These are phyloP conservation scores for Macrobrachium rosenbergii DNA, from an alignment of 1,140 invertebrate genomes.

Conservation along the genomic window DNA sequence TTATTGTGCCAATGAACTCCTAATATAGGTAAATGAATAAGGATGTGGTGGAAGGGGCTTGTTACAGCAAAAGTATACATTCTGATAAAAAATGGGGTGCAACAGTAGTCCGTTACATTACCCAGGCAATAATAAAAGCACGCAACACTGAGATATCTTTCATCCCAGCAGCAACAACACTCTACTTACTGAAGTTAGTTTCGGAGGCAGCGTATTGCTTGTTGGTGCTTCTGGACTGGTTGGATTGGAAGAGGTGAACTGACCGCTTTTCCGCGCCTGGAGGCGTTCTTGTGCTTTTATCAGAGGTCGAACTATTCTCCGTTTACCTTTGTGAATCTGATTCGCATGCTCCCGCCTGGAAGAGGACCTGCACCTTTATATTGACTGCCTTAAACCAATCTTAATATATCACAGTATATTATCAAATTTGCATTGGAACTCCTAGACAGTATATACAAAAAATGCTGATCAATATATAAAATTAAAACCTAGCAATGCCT, in stretches of 20 bases:
- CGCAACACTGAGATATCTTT: too few relatives aligned
- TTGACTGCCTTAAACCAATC: too few relatives aligned
- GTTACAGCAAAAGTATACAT: too few relatives aligned
- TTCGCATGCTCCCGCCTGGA: constrained; percentile 71
- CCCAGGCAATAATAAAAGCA: neutral
- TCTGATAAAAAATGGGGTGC: too few relatives aligned
- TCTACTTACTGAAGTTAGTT: constrained; percentile 12
- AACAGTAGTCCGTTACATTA: too few relatives aligned
- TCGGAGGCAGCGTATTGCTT: constrained; percentile 1
- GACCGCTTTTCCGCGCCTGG: constrained; percentile 63
- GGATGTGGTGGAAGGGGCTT: too few relatives aligned
- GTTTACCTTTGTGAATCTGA: constrained; percentile 70
- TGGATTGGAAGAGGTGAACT: constrained; percentile 62
- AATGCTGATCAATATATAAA: too few relatives aligned
- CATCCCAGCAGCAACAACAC: neutral
- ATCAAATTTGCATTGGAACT: neutral
- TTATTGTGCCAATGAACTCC: neutral
- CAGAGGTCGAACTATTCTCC: constrained; percentile 71
- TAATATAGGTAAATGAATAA: neutral
- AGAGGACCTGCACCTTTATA: constrained; percentile 40
- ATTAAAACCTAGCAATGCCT: too few relatives aligned
- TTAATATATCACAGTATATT: neutral
- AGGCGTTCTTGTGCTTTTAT: constrained; percentile 72
- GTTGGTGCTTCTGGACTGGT: constrained; percentile 58
- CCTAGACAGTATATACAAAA: too few relatives aligned